Percentiles rank a stretch among this genome's conserved stretches.
phyloP scores from a whole-genome alignment of 2,113 vertebrate genomes.

The Phasianus colchicus region DNA sequence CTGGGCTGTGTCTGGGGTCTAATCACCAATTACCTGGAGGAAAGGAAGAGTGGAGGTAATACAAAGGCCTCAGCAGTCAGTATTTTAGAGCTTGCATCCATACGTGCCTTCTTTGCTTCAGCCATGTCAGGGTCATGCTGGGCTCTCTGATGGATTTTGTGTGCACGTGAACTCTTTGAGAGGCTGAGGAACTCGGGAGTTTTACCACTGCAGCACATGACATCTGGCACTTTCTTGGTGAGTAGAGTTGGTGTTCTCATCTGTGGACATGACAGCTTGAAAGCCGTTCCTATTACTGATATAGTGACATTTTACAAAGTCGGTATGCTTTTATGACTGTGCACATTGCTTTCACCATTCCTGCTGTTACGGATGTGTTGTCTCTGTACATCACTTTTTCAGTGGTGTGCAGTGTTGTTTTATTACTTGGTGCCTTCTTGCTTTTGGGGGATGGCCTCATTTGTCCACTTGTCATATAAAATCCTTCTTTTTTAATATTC shows the following conservation, averaged over 20 bases:
- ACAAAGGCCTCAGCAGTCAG: not conserved
- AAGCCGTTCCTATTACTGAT: not conserved
- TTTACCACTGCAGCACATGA: not conserved
- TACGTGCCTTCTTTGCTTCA: accelerated
- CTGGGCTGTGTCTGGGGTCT: not conserved
- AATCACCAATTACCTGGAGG: not conserved
- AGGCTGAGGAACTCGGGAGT: not conserved
- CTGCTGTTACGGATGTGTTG: not conserved
- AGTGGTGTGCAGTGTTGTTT: not conserved
- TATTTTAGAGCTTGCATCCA: not conserved
- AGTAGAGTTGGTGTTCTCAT: not conserved
- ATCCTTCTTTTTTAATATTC: not conserved
- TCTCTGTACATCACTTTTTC: constrained; percentile 10
- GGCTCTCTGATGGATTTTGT: not conserved
- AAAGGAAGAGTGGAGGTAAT: not conserved
- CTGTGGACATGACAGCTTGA: not conserved
- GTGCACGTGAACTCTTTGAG: not conserved
- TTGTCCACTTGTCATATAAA: not conserved
- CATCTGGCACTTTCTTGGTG: not conserved
- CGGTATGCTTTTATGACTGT: constrained; percentile 8
- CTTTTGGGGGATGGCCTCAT: not conserved
- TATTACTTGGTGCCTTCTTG: not conserved
- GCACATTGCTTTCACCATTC: not conserved
- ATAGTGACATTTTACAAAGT: constrained; percentile 17
- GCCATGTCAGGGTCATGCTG: not conserved